Evolutionary conservation across 1,140 invertebrate species (phyloP), one percentile per base, ranked within the genome.

Genomic region (Drosophila azteca): DNA sequence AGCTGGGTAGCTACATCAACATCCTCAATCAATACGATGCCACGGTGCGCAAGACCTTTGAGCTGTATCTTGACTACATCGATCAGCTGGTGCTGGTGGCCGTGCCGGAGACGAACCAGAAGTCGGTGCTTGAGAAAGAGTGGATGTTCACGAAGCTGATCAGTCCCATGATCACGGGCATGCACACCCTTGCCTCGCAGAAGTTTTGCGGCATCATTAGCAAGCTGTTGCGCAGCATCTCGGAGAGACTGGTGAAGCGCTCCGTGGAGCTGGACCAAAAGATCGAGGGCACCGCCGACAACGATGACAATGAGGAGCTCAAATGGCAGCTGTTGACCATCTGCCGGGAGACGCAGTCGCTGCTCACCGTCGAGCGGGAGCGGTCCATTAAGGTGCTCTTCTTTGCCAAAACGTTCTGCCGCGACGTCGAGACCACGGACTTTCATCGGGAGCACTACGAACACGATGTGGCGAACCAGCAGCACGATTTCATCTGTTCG

Each of bases 281-380:
- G 68, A 90, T 91, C 3, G 89, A 77, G 2, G 77, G 52, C 11
- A 83, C 90, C 1, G 52, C 73, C 7, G 76, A 85, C 22, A 81
- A 61, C 48, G 67, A 65, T 2, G 90, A 91, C 43, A 80, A 51
- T 50, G 89, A 90, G 64, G 88, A 90, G 45, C 59, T 91, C 6
- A 92, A 92, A 55, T 91, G 89, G 89, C 89, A 92, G 45, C 54
- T 92, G 8, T 95, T 96, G 82, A 93, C 93, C 48, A 93, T 96
- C 39, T 96, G 96, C 67, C 94, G 97, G 43, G 94, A 95, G 71
- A 94, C 96, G 79, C 97, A 97, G 92, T 93, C 93, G 57, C 92
- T 97, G 72, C 96, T 97, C 82, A 95, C 95, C 54, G 94, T 95
- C 77, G 95, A 95, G 73, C 93, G 96, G n/a, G 96, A 98, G 77